Base-by-base conservation (phyloP, 1,140 invertebrate species). In the Zaprionus nigranus region DNA sequence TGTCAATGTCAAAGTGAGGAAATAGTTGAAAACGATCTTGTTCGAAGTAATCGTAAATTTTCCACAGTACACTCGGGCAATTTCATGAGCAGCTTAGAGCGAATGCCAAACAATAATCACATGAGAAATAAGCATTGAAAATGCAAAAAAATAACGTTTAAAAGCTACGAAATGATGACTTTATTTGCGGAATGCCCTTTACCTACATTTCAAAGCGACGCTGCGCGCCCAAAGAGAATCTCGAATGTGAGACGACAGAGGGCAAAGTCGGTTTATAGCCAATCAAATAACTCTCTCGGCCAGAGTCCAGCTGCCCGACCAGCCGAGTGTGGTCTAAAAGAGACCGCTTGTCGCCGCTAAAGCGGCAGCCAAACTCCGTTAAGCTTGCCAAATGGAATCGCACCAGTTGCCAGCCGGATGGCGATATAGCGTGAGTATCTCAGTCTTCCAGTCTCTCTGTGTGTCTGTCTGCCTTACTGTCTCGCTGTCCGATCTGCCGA, bases 171-270 rank as follows among this genome's bases (percentile, higher is more conserved):
- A 51, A 59, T 30, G 20, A 38, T 71, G 63, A 67, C n/a, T 75
- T 75, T 62, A 83, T 80, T 61, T 40, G 49, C 84, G 24, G 26
- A 40, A 17, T 86, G 84, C 83, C 83, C 83, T 86, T 86, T 86
- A 88, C 84, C 83, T 66, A 86, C 76, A 78, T 86, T 82, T 59
- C 11, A 11, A 9, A 34, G 30, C 9, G 3, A 3, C 30, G 30
- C 30, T 9, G 30, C 30, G 30, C 30, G 30, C 30, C 11, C 30
- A 62, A 54, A 49, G n/a, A 34, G 30, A 34, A 34, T 34, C 30
- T 2, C 9, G 36, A 60, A 67, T 60, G 28, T 40, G 70, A 43
- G 57, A 24, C 57, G 36, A 73, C 57, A 22, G 38, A 65, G 24
- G 26, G 34, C 43, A 17, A 38, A 62, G 51, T 57, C 68, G 58